Conservation (phyloP, 1,140 invertebrate genomes). For the Aphelenchoides fujianensis region DNA sequence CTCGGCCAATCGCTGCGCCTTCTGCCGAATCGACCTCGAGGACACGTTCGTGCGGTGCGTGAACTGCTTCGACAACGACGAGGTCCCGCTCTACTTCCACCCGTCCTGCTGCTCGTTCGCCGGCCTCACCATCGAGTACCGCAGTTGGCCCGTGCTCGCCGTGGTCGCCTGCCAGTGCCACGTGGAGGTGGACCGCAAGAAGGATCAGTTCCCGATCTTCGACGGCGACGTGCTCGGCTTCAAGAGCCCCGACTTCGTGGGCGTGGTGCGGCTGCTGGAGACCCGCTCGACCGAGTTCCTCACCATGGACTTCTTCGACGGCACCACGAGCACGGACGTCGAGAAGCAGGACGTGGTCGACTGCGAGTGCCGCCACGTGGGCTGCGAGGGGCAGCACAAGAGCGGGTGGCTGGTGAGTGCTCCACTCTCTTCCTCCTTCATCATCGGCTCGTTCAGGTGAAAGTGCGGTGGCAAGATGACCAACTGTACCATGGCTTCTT, state of each 20-base stretch:
- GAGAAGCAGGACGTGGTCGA: slow-evolving; percentile 13
- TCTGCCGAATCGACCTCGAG: not conserved
- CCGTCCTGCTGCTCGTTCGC: slow-evolving; percentile 12
- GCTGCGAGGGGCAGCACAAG: slow-evolving; percentile 20
- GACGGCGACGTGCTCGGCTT: slow-evolving; percentile 11
- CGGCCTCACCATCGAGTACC: slow-evolving; percentile 23
- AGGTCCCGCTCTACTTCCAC: slow-evolving; percentile 14
- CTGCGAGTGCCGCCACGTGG: slow-evolving; percentile 11
- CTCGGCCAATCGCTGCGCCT: not conserved
- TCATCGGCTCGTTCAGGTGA: not conserved
- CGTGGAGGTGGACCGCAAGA: not conserved
- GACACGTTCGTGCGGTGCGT: not conserved
- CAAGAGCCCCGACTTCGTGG: not conserved
- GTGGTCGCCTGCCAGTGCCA: slow-evolving; percentile 23
- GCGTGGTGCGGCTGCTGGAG: slow-evolving; percentile 12
- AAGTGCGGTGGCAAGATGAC: not conserved
- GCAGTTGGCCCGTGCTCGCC: slow-evolving; percentile 19
- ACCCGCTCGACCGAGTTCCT: not conserved
- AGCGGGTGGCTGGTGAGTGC: slow-evolving; percentile 8
- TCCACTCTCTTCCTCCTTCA: too few relatives aligned
- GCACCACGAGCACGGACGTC: slow-evolving; percentile 13
- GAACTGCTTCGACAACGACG: slow-evolving; percentile 13
- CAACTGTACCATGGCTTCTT: not conserved
- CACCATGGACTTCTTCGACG: slow-evolving; percentile 15
- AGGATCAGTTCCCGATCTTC: slow-evolving; percentile 17